Evolutionary conservation across 2,888 invertebrate species (phyloP).

Genomic region (Cantharis flavilabris): DNA sequence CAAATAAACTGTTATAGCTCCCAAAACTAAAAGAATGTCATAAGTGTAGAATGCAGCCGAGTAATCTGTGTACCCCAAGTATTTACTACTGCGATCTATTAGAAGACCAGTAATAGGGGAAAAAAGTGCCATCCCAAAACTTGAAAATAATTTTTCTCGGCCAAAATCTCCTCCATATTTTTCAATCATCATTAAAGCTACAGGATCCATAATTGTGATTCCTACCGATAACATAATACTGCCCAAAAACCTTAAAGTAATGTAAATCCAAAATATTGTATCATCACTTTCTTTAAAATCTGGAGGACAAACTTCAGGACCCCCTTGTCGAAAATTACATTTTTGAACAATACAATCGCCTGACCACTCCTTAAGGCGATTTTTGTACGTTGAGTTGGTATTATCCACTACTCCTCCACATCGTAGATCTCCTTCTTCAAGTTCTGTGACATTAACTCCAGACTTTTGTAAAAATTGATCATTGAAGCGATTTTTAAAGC

Average conservation of each 20-base stretch:
- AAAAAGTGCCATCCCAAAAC: slow-evolving; percentile 82
- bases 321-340: slow-evolving; percentile 75
- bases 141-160: slow-evolving; percentile 77
- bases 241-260: slow-evolving; percentile 76
- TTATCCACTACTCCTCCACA: slow-evolving; percentile 74
- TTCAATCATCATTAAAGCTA: slow-evolving; percentile 83
- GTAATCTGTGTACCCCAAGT: slow-evolving; percentile 78
- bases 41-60: slow-evolving; percentile 87
- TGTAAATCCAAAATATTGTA: slow-evolving; percentile 82
- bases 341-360: slow-evolving; percentile 78
- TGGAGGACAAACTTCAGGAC: slow-evolving; percentile 78
- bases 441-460: slow-evolving; percentile 73
- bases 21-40: slow-evolving; percentile 72
- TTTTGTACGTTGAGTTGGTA: slow-evolving; percentile 68
- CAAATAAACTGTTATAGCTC: slow-evolving; percentile 73
- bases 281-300: slow-evolving; percentile 79
- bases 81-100: slow-evolving; percentile 72
- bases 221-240: slow-evolving; percentile 82
- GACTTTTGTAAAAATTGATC: slow-evolving; percentile 65
- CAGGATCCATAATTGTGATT: slow-evolving; percentile 88
- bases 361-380: slow-evolving; percentile 63
- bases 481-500: slow-evolving; percentile 73
- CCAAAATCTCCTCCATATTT: slow-evolving; percentile 83
- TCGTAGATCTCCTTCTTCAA: slow-evolving; percentile 74
- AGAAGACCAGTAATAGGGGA: slow-evolving; percentile 79